Conservation (phyloP, 1,140 invertebrate genomes). For the Zaprionus capensis region DNA sequence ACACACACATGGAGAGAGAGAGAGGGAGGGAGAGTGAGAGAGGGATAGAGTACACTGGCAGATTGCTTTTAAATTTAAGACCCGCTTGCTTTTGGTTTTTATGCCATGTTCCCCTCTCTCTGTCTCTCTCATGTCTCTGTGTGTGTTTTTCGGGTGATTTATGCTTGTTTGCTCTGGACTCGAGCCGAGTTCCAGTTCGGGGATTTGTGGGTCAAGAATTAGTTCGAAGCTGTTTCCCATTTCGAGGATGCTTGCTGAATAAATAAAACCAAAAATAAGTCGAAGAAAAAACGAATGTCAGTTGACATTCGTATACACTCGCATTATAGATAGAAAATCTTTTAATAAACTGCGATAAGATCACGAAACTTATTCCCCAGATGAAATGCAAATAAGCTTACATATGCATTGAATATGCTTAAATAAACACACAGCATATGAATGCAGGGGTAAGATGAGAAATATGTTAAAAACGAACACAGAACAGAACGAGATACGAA, state of each 20-base stretch:
- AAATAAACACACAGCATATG: slow-evolving; percentile 67
- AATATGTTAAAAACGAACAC: slow-evolving; percentile 37
- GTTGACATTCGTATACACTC: slow-evolving; percentile 51
- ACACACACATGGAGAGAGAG: slow-evolving; percentile 37
- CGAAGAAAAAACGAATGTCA: slow-evolving; percentile 33
- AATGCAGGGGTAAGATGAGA: slow-evolving; percentile 36
- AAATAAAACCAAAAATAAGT: slow-evolving; percentile 52
- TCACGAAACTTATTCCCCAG: slow-evolving; percentile 70
- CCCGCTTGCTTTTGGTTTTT: slow-evolving; percentile 52
- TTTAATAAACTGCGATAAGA: slow-evolving; percentile 71
- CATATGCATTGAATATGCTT: slow-evolving; percentile 56
- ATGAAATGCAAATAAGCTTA: slow-evolving; percentile 66
- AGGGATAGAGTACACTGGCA: slow-evolving; percentile 29
- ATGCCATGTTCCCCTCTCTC: slow-evolving; percentile 9
- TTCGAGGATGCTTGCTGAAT: slow-evolving; percentile 64
- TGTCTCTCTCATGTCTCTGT: not conserved
- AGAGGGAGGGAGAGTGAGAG: slow-evolving; percentile 8
- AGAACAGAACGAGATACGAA: not conserved
- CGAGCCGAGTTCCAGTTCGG: slow-evolving; percentile 14
- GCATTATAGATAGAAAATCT: slow-evolving; percentile 40
- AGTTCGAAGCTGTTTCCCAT: slow-evolving; percentile 36
- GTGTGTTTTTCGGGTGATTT: slow-evolving; percentile 64
- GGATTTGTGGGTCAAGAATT: slow-evolving; percentile 78
- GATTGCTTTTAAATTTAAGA: slow-evolving; percentile 81
- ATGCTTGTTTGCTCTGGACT: slow-evolving; percentile 76